Conservation (phyloP, 2,113 vertebrate species). For the Toxotes chatareus region DNA sequence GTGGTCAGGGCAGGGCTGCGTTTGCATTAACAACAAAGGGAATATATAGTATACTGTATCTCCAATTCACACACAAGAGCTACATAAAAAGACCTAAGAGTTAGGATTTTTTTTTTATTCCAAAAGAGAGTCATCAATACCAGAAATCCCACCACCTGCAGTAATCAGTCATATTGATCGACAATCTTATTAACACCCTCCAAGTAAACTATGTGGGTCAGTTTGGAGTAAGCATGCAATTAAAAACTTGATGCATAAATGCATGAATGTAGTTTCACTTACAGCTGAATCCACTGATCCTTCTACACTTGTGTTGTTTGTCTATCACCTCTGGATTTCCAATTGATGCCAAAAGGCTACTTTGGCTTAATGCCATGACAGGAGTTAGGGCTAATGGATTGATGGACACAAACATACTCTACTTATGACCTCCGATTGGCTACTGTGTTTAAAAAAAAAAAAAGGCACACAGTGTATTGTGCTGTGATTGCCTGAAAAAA, state of each 20-base stretch:
- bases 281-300: slow-evolving; percentile 8
- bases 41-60: neutral
- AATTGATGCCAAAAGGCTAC: slow-evolving; percentile 13
- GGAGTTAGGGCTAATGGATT: slow-evolving; percentile 21
- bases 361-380: slow-evolving; percentile 14
- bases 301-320: slow-evolving; percentile 6
- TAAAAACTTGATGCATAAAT: slow-evolving; percentile 10
- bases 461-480: neutral
- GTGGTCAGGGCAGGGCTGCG: too few species aligned
- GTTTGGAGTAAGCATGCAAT: neutral
- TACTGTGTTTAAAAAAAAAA: neutral
- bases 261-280: slow-evolving; percentile 13
- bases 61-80: neutral
- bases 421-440: neutral
- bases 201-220: slow-evolving; percentile 10
- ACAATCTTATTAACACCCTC: slow-evolving; percentile 16
- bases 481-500: slow-evolving; percentile 13
- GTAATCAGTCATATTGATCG: slow-evolving; percentile 20
- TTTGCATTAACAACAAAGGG: neutral
- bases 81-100: neutral
- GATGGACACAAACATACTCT: slow-evolving; percentile 1
- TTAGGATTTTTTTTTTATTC: neutral
- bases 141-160: neutral
- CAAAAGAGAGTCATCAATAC: neutral
- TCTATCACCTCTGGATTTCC: neutral